Evolutionary conservation across 2,113 vertebrate species (phyloP).

Genomic region (Progne subis): DNA sequence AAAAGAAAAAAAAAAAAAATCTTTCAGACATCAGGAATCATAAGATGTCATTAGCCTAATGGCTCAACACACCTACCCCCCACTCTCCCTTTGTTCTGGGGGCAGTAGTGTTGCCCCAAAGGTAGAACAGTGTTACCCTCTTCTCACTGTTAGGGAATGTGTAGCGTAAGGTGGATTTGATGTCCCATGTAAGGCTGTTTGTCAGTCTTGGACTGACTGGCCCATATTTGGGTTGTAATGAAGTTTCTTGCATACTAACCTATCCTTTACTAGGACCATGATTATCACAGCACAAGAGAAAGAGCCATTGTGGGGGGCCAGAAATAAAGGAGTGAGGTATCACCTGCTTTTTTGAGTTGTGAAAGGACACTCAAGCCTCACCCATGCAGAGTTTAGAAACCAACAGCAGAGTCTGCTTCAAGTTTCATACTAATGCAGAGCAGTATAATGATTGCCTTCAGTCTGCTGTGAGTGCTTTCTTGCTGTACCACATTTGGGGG

Average conservation of each 20-base stretch:
- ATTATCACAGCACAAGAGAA: background rate
- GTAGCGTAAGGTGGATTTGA: background rate
- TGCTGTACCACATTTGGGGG: background rate
- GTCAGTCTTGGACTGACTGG: background rate
- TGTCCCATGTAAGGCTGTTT: background rate
- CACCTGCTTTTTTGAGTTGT: background rate
- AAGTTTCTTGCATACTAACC: background rate
- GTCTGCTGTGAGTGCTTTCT: background rate
- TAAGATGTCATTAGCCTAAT: background rate
- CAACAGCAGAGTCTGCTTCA: background rate
- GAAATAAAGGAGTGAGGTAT: background rate
- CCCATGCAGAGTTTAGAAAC: background rate
- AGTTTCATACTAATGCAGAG: constrained; percentile 16
- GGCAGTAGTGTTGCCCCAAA: background rate
- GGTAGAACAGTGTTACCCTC: background rate
- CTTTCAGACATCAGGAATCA: background rate
- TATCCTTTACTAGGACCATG: background rate
- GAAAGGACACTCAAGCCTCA: background rate
- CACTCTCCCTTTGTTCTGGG: background rate
- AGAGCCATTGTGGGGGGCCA: background rate
- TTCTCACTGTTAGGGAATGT: background rate
- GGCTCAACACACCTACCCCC: background rate
- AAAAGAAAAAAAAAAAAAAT: background rate
- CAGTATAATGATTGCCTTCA: background rate
- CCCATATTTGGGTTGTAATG: background rate